A percentile compares a stretch with the other conserved stretches of the same genome.
These are phyloP conservation scores for Carapus acus DNA, from an alignment of 2,797 vertebrate genomes.

Conservation along the genomic window DNA sequence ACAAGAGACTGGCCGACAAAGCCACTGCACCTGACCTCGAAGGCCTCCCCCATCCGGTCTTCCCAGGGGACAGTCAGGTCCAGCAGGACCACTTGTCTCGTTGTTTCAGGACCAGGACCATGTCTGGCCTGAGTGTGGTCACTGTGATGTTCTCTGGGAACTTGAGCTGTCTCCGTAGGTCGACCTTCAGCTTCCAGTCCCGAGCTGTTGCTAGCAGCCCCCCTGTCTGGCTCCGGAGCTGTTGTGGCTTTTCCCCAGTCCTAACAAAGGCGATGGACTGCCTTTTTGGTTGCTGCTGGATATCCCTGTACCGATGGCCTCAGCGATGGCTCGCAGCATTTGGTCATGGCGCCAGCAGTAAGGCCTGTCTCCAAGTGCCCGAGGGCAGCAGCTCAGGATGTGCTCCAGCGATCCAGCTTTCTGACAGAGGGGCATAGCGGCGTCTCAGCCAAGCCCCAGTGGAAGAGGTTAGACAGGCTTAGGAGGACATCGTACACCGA, in stretches of 20 bases:
- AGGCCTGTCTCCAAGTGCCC: not conserved
- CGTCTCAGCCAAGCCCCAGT: not conserved
- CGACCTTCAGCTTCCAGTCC: not conserved
- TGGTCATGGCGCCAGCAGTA: slow-evolving; percentile 1
- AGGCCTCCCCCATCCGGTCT: no score
- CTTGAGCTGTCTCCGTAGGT: no score
- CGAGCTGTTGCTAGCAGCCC: not conserved
- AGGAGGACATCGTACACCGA: not conserved
- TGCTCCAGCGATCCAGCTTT: not conserved
- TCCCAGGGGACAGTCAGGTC: no score
- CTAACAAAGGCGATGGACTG: no score
- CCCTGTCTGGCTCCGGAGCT: not conserved
- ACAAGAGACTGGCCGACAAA: not conserved
- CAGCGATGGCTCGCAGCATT: not conserved
- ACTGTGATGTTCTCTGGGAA: not conserved
- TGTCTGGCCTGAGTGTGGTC: not conserved
- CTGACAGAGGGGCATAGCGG: not conserved
- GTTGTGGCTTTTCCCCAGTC: not conserved
- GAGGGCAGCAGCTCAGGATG: not conserved
- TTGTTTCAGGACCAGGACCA: not conserved
- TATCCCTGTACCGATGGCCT: not conserved
- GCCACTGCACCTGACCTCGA: no score
- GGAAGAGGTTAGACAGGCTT: not conserved
- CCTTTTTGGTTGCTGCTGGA: not conserved
- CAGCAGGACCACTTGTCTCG: not conserved